Base-by-base conservation (phyloP, 2,797 vertebrate species). In the Rhodeus uyekii region DNA sequence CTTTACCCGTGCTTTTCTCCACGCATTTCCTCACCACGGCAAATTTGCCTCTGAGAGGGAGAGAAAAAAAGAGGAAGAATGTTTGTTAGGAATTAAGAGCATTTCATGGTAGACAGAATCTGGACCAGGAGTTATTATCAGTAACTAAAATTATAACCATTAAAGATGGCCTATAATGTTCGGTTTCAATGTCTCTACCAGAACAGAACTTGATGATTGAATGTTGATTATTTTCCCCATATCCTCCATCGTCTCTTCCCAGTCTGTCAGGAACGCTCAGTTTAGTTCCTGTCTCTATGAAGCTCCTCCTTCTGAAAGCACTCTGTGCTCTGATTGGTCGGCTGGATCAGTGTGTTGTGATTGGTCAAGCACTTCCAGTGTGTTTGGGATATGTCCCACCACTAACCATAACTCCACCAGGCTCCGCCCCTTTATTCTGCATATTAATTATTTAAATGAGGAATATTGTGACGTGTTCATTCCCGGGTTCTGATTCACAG, bases 21-120 rank as follows among this genome's bases (percentile, higher is more conserved):
- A 97, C 93, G 72, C 96, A 98, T 68, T 97, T 97, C 84, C 95
- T 94, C 85, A 98, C 97, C 87, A 98, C 97, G 22, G 97, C 96
- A 92, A 98, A 98, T 86, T 98, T 98, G 0, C 97, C 96, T 89
- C 97, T 98, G 63, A 64, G 3, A 34, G 18, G 29, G 18, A 80
- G 27, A 53, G 19, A 67, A 64, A 29, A 36, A 18, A 34, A 48
- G 12, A 27, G 36, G 12, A 34, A 19, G 4, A 36, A 8, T 1
- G 58, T 3, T 46, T 24, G 7, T 55, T 72, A 42, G 78, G 4
- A 42, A 16, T 27, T 32, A 68, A n/a, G 32, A 65, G 6, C 8
- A 50, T 9, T 32, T 16, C 19, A 34, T 32, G 0, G 5, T 18
- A 16, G 16, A 34, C 34, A 36, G n/a, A 27, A 19, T 18, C 3